Base-by-base conservation (phyloP, 2,113 vertebrate genomes). In the Dolichotis patagonum region DNA sequence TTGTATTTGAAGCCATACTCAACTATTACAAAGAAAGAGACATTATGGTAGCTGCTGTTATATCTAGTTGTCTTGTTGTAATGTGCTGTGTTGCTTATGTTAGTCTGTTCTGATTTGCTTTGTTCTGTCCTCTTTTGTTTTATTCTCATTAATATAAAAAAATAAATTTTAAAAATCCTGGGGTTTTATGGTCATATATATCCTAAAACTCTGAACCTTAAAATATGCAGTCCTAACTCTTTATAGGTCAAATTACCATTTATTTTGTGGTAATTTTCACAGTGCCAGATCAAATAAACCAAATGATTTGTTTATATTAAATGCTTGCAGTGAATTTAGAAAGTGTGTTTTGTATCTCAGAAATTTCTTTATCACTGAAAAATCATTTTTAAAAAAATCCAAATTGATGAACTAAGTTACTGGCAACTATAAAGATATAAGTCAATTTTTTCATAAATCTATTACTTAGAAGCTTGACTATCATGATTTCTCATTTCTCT, bases 341-440 rank as follows among this genome's bases (percentile, higher is more conserved):
- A 96, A 4, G 52, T 46, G 62, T 38, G 26, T 1, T n/a, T 94
- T 88, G 62, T 35, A 32, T 97, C 93, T 95, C 65, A 92, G 94
- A 75, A 54, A 95, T 90, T 82, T 92, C 41, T 88, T 94, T 97
- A 60, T 60, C 38, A 96, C 52, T 41, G 0, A 30, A 96, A 73
- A 12, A 54, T 46, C 1, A 38, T 90, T 92, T 52, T 85, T 19
- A 62, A n/a, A 73, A 84, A 75, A 69, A 13, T 14, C 10, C 22
- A 62, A 95, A 95, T 78, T 75, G 49, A 96, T 94, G 92, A 97
- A 71, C 86, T 96, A 90, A 96, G 32, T n/a, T 92, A 58, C 91
- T 97, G 94, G 94, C 84, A 82, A 77, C 52, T 71, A 7, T 41
- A 85, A 90, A 90, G 32, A 96, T 65, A 85, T 58, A 93, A 85